Conservation (phyloP, 1,140 invertebrate genomes). For the Aphis craccivora region DNA sequence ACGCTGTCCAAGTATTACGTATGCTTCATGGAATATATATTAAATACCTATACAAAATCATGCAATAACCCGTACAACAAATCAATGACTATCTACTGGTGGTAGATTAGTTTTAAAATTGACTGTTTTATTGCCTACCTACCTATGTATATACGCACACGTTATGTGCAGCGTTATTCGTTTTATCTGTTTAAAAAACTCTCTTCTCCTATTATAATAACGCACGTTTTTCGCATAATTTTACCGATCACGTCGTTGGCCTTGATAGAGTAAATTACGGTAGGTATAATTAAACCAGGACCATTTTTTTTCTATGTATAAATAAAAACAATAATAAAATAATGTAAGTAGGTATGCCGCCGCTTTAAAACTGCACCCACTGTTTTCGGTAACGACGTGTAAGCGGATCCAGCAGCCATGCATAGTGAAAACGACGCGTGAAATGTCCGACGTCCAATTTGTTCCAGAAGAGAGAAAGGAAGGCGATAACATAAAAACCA, state of each 20-base stretch:
- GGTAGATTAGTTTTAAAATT: neutral
- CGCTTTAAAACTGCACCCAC: neutral
- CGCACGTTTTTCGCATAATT: neutral
- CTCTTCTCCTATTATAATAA: neutral
- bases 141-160: neutral
- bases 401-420: neutral
- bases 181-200: neutral
- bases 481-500: slow-evolving; percentile 28
- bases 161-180: neutral
- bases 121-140: neutral
- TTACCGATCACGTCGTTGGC: neutral
- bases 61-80: neutral
- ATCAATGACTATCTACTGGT: neutral
- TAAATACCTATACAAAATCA: neutral
- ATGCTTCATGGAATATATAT: neutral
- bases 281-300: neutral
- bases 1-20: neutral
- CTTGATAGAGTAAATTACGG: neutral
- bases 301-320: neutral
- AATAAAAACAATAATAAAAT: neutral
- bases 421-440: neutral
- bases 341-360: neutral
- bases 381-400: neutral
- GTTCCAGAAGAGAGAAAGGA: neutral
- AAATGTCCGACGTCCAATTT: slow-evolving; percentile 30